A percentile compares a stretch with the other conserved stretches of the same genome.
Conservation (phyloP, 2,888 invertebrate species). For the Penaeus monodon region DNA sequence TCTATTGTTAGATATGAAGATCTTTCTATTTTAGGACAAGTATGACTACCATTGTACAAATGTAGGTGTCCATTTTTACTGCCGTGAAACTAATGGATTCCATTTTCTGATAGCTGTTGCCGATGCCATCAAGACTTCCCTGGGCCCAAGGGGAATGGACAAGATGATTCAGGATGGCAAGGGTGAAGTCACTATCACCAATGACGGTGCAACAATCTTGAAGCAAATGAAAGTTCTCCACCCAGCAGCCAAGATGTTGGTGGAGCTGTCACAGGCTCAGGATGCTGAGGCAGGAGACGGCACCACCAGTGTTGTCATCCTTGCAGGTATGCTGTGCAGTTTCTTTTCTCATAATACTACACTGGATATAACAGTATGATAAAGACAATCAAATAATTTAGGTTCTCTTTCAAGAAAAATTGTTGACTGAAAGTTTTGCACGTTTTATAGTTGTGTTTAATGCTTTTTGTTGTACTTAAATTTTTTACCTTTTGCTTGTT, state of each 20-base stretch:
- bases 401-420: too few species aligned
- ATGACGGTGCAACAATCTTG: slow-evolving; percentile 99
- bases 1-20: too few species aligned
- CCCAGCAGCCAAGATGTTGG: slow-evolving; percentile 99
- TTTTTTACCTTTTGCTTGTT: too few species aligned
- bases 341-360: background rate
- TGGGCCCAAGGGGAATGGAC: slow-evolving; percentile 99
- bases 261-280: slow-evolving; percentile 97
- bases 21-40: too few species aligned
- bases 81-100: background rate
- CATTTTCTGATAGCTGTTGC: slow-evolving; percentile 85
- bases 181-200: slow-evolving; percentile 99
- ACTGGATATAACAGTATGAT: too few species aligned
- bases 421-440: too few species aligned
- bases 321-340: slow-evolving; percentile 77
- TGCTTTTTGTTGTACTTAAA: too few species aligned
- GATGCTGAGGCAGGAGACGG: slow-evolving; percentile 99
- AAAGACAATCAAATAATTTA: too few species aligned
- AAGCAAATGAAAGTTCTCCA: slow-evolving; percentile 99
- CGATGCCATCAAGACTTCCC: slow-evolving; percentile 97
- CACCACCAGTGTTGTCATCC: slow-evolving; percentile 97
- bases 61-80: too few species aligned
- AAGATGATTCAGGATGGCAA: slow-evolving; percentile 99
- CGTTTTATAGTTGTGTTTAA: too few species aligned
- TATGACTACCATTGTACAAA: too few species aligned